Conservation (phyloP, 2,113 vertebrate genomes). For the Delphinus delphis region DNA sequence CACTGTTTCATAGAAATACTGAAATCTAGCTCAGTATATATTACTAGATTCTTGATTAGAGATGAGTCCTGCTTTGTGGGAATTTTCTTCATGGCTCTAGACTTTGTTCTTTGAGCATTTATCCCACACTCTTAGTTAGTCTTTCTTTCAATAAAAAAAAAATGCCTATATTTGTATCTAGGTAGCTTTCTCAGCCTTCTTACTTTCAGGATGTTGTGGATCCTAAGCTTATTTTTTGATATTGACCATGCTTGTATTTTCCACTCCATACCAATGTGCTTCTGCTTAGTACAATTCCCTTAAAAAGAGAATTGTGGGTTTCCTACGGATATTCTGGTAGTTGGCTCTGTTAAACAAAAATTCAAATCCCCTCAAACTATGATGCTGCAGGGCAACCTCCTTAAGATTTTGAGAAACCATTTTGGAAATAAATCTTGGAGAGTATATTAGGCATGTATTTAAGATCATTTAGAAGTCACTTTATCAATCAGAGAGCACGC, state of each 20-base stretch:
- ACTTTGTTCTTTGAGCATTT: not conserved
- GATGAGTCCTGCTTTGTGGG: not conserved
- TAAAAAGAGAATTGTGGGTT: not conserved
- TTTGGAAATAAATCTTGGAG: not conserved
- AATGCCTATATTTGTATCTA: not conserved
- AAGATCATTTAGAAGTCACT: not conserved
- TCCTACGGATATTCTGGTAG: not conserved
- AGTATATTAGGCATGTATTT: not conserved
- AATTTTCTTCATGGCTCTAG: not conserved
- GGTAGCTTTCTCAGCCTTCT: not conserved
- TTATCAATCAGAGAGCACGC: not conserved
- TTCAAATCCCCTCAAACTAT: not conserved
- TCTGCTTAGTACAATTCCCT: not conserved
- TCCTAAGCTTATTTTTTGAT: not conserved
- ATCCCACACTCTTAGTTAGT: not conserved
- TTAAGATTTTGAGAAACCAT: not conserved
- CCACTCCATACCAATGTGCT: not conserved
- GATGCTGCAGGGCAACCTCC: accelerated
- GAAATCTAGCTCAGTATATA: not conserved
- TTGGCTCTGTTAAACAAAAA: not conserved
- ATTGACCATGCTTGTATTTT: not conserved
- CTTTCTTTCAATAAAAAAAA: not conserved
- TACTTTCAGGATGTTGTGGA: not conserved
- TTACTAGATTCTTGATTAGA: not conserved
- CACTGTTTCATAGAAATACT: not conserved